Evolutionary conservation across 1,140 invertebrate species (phyloP), one percentile per base, ranked within the genome.

Genomic region (Polyergus mexicanus): DNA sequence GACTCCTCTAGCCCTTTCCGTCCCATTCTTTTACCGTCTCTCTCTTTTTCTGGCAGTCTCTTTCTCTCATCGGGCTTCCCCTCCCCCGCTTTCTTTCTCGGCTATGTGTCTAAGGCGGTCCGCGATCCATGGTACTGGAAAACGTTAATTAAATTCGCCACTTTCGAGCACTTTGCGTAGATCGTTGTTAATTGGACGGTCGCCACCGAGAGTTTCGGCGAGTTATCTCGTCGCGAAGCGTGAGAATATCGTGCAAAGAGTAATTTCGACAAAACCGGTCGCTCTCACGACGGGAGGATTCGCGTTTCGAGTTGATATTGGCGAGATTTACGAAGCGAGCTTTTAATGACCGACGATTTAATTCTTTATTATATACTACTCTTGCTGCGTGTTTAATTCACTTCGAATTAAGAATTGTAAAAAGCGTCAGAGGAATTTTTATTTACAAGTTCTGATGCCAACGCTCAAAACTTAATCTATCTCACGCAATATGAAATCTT

Each of bases 141-240:
- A 95, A 95, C 94, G 94, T 95, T 95, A 95, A 95, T 95, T 95
- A 94, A 94, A 93, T 91, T 88, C 86, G 88, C 84, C 85, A 85
- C 89, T 91, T 85, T 38, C 62, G 72, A 72, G 38, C 66, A 60
- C 41, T 74, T 76, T 72, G 88, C 86, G 83, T 60, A 60, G 5
- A 41, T 47, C 60, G 62, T 11, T 11, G 47, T 68, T 89, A 89
- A 89, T 89, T 88, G 87, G 62, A 68, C 56, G 56, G 25, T 25
- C 78, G 51, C 41, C 47, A 81, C 44, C 47, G 56, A 56, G 22
- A 85, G 76, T 85, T 88, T 88, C 68, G 86, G 58, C n/a, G 25
- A 81, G 16, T 22, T 62, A 60, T 47, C 56, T 62, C n/a, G 56
- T 11, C 19, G 62, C 32, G 35, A 71, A 89, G 83, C 88, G 87